phyloP scores from a whole-genome alignment of 2,888 invertebrate genomes.

The Spilarctia lutea region DNA sequence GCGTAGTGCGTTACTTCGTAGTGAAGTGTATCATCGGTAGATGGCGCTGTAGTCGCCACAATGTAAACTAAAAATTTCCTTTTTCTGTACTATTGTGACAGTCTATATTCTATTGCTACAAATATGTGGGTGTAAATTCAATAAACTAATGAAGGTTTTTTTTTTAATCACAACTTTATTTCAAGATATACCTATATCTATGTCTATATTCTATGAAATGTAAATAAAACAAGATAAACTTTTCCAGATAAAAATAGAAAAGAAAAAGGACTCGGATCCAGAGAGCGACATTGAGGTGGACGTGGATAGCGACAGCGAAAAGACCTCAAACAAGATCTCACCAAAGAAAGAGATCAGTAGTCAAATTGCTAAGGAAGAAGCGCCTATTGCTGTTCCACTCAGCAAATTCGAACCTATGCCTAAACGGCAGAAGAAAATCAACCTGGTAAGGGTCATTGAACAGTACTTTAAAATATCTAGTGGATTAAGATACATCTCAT shows the following conservation, averaged over 20 bases:
- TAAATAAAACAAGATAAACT: not conserved
- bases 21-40: no score
- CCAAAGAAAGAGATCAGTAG: constrained; percentile 26
- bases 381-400: constrained; percentile 68
- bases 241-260: constrained; percentile 82
- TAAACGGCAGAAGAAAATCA: constrained; percentile 83
- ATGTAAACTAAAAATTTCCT: no score
- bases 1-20: no score
- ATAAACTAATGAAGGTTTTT: not conserved
- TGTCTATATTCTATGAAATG: not conserved
- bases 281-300: constrained; percentile 88
- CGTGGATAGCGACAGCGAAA: constrained; percentile 84
- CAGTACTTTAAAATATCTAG: not conserved
- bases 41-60: no score
- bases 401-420: constrained; percentile 80
- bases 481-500: not conserved
- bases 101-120: no score
- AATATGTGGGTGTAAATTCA: not conserved
- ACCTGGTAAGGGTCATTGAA: constrained; percentile 71
- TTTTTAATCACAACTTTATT: no score
- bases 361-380: constrained; percentile 50
- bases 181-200: no score
- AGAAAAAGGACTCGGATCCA: constrained; percentile 78
- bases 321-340: constrained; percentile 36
- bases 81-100: no score